Conservation (phyloP, 1,140 invertebrate genomes). For the Cepaea nemoralis region DNA sequence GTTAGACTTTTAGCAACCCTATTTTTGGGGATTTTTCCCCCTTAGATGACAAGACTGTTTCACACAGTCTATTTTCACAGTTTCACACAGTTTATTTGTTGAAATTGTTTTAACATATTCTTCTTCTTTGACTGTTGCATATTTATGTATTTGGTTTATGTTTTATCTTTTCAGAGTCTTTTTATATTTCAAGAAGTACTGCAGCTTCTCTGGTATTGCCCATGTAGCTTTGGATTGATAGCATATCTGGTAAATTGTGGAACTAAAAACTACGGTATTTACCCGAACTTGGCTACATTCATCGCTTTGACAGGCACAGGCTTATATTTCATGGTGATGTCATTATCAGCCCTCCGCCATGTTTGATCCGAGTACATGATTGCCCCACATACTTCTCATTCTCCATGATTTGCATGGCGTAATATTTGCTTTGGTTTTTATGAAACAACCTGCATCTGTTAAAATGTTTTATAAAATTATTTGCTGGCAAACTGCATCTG, state of each 20-base stretch:
- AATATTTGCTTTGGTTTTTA: not conserved
- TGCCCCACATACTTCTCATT: not conserved
- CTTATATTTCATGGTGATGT: not conserved
- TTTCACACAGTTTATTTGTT: too few species aligned
- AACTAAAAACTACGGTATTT: not conserved
- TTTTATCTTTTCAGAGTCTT: slow-evolving; percentile 42
- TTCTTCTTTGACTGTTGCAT: too few species aligned
- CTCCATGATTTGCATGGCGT: not conserved
- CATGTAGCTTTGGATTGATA: slow-evolving; percentile 33
- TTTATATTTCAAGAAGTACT: slow-evolving; percentile 48
- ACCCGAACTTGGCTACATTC: not conserved
- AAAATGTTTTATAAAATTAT: not conserved
- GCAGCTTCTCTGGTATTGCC: slow-evolving; percentile 38
- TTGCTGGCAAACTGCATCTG: not conserved
- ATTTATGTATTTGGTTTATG: not conserved
- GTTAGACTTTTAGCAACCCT: too few species aligned
- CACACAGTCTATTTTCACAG: too few species aligned
- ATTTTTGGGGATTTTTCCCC: too few species aligned
- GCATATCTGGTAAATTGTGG: not conserved
- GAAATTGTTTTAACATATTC: too few species aligned
- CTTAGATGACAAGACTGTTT: too few species aligned
- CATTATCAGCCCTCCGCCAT: not conserved
- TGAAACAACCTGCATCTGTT: not conserved
- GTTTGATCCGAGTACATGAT: not conserved
- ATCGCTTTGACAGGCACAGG: not conserved